Evolutionary conservation across 1,140 invertebrate species (phyloP), one percentile per base, ranked within the genome.

Genomic region (Drosophila lini): DNA sequence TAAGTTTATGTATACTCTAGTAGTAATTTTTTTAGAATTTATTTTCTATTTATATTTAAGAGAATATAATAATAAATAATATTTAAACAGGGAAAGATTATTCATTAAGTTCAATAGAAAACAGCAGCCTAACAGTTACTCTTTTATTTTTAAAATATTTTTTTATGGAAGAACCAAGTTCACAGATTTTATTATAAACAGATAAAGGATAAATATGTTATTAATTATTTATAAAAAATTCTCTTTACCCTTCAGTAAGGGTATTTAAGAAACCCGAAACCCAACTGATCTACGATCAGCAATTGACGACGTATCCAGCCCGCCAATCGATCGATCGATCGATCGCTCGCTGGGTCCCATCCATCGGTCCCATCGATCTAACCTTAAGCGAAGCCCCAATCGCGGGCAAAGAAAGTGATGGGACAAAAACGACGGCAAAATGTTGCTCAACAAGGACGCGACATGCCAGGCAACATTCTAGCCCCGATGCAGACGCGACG

Each of bases 401-500:
- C 42, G 44, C 42, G 44, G 31, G 64, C 78, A 78, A 77, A 79
- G 80, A 88, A 88, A 86, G 83, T 89, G 83, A 89, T 77, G 60
- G 64, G 59, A 68, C 58, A 34, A 36, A 61, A 45, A 32, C 44
- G 45, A 69, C 62, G 52, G 60, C 25, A 65, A 76, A 89, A 80
- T 80, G 68, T 68, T 89, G 80, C 83, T 89, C 79, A 89, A 89
- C 84, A 89, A 89, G 84, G 80, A 89, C 78, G 80, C 80, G 78
- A 89, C 84, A 89, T 89, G 84, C 68, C 70, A 79, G 73, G 74
- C 68, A 79, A 83, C 83, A 88, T 84, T 84, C 80, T 80, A 88
- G 80, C 60, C 59, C 47, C 65, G 56, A 69, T 75, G 61, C 41
- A 28, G n/a, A 31, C 5, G 42, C 10, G 42, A 19, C 22, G 25